These are phyloP conservation scores for Erebia ligea DNA, from an alignment of 2,888 invertebrate genomes.

Conservation along the genomic window DNA sequence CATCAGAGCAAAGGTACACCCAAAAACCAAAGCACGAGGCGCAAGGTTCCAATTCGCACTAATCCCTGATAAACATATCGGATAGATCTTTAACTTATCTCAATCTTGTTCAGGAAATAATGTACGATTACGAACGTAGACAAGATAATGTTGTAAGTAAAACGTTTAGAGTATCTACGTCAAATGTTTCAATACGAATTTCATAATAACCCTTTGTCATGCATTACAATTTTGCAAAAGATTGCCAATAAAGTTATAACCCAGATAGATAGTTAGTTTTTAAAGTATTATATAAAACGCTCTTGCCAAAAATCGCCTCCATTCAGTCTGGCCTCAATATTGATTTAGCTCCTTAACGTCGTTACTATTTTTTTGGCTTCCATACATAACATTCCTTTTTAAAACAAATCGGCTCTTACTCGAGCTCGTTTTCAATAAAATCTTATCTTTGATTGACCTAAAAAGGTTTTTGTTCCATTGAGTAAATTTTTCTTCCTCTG, in stretches of 20 bases:
- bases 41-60: constrained; percentile 70
- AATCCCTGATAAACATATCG: constrained; percentile 25
- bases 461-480: constrained; percentile 40
- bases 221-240: constrained; percentile 39
- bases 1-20: constrained; percentile 86
- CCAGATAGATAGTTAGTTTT: constrained; percentile 25
- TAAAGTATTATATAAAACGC: constrained; percentile 16
- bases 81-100: constrained; percentile 28
- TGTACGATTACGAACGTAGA: constrained; percentile 21
- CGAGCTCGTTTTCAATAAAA: constrained; percentile 5
- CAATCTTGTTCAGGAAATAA: constrained; percentile 16
- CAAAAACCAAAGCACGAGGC: constrained; percentile 40
- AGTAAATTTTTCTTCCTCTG: constrained; percentile 38
- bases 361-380: background rate
- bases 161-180: constrained; percentile 32
- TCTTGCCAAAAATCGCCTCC: constrained; percentile 24
- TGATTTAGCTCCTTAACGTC: constrained; percentile 48
- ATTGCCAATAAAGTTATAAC: constrained; percentile 40
- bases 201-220: constrained; percentile 41
- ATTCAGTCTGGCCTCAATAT: constrained; percentile 48
- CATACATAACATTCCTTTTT: background rate
- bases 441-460: constrained; percentile 37
- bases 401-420: constrained; percentile 5
- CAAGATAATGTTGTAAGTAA: constrained; percentile 25
- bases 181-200: constrained; percentile 37